Evolutionary conservation across 2,113 vertebrate species (phyloP).

Genomic region (Dascyllus trimaculatus): DNA sequence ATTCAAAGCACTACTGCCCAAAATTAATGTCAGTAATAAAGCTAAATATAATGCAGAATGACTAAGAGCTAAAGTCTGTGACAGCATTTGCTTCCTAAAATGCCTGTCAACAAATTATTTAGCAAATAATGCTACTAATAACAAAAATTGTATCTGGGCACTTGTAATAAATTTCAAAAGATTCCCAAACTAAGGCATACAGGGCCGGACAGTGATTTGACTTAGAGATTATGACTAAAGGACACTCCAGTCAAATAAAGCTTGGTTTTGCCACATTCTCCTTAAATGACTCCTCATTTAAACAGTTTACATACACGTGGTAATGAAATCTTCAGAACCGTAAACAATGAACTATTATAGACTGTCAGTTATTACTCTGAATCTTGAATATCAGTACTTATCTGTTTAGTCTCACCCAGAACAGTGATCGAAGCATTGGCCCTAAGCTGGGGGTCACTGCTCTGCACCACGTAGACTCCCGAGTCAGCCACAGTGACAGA

Average conservation of each 20-base stretch:
- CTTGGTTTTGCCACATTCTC: neutral
- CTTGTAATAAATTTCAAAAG: neutral
- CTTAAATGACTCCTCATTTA: neutral
- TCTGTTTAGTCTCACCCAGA: slow-evolving; percentile 47
- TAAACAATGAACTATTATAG: neutral
- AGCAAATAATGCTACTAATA: neutral
- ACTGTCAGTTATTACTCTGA: neutral
- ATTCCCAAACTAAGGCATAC: neutral
- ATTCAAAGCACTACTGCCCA: neutral
- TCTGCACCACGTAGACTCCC: slow-evolving; percentile 64
- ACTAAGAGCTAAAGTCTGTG: neutral
- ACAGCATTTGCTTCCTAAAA: neutral
- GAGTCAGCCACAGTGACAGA: slow-evolving; percentile 57
- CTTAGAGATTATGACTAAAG: neutral
- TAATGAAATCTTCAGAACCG: neutral
- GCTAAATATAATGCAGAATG: neutral
- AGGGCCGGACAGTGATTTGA: neutral
- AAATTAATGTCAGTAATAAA: neutral
- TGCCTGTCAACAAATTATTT: too few species aligned
- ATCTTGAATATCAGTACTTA: neutral
- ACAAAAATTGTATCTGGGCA: neutral
- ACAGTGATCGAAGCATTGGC: slow-evolving; percentile 56
- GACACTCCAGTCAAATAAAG: too few species aligned
- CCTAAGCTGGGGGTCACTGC: slow-evolving; percentile 27
- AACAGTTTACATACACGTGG: neutral